Evolutionary conservation across 1,140 invertebrate genomes (phyloP), one percentile per base, ranked within the genome.

Genomic region (Magallana ariakensis): DNA sequence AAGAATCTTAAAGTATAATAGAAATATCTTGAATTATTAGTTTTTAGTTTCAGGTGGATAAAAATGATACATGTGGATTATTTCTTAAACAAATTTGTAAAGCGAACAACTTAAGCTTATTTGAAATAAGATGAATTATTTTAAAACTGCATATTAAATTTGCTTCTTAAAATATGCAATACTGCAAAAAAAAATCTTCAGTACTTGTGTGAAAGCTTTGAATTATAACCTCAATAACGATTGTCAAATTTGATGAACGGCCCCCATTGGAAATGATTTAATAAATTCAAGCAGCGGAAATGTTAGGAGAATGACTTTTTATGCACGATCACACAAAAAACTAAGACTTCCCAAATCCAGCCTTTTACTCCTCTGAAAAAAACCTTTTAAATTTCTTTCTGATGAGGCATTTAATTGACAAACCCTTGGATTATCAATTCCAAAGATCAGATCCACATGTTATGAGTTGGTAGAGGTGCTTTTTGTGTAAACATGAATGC

Each of bases 181-280:
- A 46, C 5, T 46, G 33, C 33, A 46, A 46, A 46, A 46, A 46
- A 3, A 46, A 46, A 3, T 4, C 5, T 5, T 46, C 33, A 46
- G 33, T 4, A 46, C 33, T 46, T 46, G 33, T 46, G 33, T 46
- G 33, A 4, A 4, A 46, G 33, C 33, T 46, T 46, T 46, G 33
- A 46, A 46, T 46, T 46, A 46, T 46, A 46, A 46, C 33, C 33
- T 46, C 33, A 46, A 46, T 46, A 46, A 46, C 11, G 66, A 26
- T 26, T 75, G 66, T 75, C 66, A 75, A 75, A 75, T 75, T 75
- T 75, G 66, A 33, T 75, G 33, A 75, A 75, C 66, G 33, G 33
- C 66, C 22, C 66, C 10, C 7, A 75, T 26, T 26, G 22, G 66
- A 75, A 75, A 22, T 19, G 66, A 75, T 75, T 75, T 19, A 75